Evolutionary conservation across 2,113 vertebrate species (phyloP).

Genomic region (Amia ocellicauda): DNA sequence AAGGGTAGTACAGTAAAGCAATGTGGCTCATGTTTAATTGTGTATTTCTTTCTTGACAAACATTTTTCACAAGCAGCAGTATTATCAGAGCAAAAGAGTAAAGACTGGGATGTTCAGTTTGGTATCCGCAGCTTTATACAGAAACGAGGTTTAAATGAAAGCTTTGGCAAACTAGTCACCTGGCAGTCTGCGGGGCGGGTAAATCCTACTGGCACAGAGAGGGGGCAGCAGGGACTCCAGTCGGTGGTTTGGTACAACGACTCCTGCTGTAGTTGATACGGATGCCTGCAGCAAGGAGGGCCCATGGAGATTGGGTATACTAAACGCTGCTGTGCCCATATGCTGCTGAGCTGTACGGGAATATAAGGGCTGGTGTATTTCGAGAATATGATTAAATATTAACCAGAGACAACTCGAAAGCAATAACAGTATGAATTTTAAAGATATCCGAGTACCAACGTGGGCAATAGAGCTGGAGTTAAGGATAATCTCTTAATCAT

Average conservation of each 20-base stretch:
- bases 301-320: neutral
- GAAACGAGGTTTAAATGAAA: neutral
- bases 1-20: too few species aligned
- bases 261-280: neutral
- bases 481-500: neutral
- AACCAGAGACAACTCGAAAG: neutral
- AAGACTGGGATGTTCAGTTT: neutral
- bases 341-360: neutral
- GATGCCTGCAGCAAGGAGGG: neutral
- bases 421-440: neutral
- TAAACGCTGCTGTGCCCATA: neutral
- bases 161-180: neutral
- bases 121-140: neutral
- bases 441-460: neutral
- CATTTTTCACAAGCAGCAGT: too few species aligned
- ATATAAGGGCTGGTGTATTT: neutral
- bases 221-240: too few species aligned
- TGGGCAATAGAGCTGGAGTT: neutral
- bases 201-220: neutral
- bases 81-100: too few species aligned
- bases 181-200: neutral
- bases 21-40: too few species aligned
- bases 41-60: too few species aligned
- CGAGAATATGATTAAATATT: conserved; percentile 1
- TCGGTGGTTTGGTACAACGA: neutral